Evolutionary conservation across 2,113 vertebrate genomes (phyloP).

Genomic region (Gopherus flavomarginatus): DNA sequence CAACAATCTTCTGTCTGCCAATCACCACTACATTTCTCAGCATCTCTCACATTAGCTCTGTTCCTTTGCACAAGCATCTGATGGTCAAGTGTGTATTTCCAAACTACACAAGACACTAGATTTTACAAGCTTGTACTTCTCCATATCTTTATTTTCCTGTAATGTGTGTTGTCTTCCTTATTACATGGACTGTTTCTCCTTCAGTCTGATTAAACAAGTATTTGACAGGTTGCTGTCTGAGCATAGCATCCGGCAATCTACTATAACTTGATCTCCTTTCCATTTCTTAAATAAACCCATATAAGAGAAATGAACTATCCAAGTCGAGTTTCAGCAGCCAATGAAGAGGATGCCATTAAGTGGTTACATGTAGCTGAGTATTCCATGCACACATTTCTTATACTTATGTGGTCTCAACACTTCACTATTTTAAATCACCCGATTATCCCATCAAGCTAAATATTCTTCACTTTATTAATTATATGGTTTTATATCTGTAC

Average conservation of each 20-base stretch:
- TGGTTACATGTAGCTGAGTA: background rate
- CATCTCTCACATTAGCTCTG: conserved; percentile 15
- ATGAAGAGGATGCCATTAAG: background rate
- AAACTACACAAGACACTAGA: conserved; percentile 7
- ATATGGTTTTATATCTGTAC: conserved; percentile 15
- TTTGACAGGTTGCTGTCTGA: background rate
- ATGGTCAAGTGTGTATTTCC: background rate
- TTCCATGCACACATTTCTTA: conserved; percentile 64
- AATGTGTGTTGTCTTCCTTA: background rate
- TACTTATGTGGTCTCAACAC: conserved; percentile 60
- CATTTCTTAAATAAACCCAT: conserved; percentile 32
- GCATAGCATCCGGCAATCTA: background rate
- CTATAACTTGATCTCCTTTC: conserved; percentile 21
- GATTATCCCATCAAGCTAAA: conserved; percentile 62
- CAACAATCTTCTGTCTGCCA: conserved; percentile 5
- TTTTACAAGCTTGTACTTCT: background rate
- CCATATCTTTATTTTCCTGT: fast-evolving
- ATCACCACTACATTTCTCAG: background rate
- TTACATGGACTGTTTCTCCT: background rate
- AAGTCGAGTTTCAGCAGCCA: conserved; percentile 13
- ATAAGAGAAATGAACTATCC: conserved; percentile 21
- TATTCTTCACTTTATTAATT: conserved; percentile 63
- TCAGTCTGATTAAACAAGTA: background rate
- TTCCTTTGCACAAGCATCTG: conserved; percentile 3
- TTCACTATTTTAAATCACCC: conserved; percentile 47